These are phyloP conservation scores for Polyommatus iphigenia DNA, from an alignment of 2,888 invertebrate genomes.

Conservation along the genomic window DNA sequence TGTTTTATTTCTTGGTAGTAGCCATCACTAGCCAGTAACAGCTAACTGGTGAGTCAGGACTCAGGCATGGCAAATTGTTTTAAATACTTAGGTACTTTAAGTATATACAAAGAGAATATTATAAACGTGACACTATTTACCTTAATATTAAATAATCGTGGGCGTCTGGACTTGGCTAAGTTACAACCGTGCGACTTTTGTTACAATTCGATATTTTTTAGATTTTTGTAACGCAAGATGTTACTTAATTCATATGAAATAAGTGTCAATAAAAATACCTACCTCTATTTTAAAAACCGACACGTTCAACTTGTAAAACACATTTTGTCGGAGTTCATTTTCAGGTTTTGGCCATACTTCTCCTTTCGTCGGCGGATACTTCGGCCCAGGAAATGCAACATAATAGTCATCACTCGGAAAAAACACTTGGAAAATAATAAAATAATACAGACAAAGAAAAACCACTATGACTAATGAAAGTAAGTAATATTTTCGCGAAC, in stretches of 20 bases:
- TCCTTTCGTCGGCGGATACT: constrained; percentile 79
- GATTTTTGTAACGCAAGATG: background rate
- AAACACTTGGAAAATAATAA: constrained; percentile 21
- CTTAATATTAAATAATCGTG: too few relatives aligned
- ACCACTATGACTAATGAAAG: background rate
- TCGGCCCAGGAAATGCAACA: constrained; percentile 68
- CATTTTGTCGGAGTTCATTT: constrained; percentile 61
- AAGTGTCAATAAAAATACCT: constrained; percentile 44
- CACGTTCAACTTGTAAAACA: constrained; percentile 69
- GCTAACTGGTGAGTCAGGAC: background rate
- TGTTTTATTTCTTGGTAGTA: background rate
- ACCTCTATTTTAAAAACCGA: constrained; percentile 73
- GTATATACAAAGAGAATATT: too few relatives aligned
- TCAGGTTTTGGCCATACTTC: constrained; percentile 86
- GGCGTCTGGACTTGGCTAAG: background rate
- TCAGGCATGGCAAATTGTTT: background rate
- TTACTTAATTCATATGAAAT: background rate
- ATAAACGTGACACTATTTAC: too few relatives aligned
- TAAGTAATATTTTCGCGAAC: constrained; percentile 9
- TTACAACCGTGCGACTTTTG: background rate
- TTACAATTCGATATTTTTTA: background rate
- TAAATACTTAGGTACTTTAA: too few relatives aligned
- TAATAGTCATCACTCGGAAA: background rate
- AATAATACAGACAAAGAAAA: constrained; percentile 1
- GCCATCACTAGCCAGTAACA: background rate